phyloP scores from a whole-genome alignment of 1,140 invertebrate species.

The Paraescarpia echinospica region DNA sequence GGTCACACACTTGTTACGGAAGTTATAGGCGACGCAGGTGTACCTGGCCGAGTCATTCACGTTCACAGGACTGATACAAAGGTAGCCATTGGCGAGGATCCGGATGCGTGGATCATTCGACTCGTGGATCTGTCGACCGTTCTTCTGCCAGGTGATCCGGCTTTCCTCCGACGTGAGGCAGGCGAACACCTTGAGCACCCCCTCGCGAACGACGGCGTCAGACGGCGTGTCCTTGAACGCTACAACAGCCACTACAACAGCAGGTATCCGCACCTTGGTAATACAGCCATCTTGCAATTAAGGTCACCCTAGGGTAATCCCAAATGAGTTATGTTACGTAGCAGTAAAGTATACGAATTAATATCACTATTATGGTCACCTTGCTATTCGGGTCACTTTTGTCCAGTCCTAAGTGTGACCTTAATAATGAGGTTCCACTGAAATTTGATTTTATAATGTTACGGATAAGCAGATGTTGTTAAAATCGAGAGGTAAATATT shows the following conservation, averaged over 20 bases:
- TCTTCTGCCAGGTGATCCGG: background rate
- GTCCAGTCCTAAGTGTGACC: too few relatives aligned
- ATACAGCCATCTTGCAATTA: too few relatives aligned
- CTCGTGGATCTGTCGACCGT: slow-evolving; percentile 8
- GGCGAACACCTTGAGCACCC: background rate
- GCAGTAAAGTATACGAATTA: too few relatives aligned
- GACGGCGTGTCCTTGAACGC: background rate
- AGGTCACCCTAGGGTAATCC: too few relatives aligned
- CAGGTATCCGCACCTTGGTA: too few relatives aligned
- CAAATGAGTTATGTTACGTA: too few relatives aligned
- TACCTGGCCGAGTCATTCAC: background rate
- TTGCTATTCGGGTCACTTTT: too few relatives aligned
- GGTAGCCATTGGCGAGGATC: slow-evolving; percentile 8
- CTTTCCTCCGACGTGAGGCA: background rate
- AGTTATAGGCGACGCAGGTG: slow-evolving; percentile 13
- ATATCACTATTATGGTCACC: too few relatives aligned
- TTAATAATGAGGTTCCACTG: too few relatives aligned
- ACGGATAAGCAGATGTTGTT: too few relatives aligned
- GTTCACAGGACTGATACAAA: background rate
- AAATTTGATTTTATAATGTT: too few relatives aligned
- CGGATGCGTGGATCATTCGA: background rate
- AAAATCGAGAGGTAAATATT: too few relatives aligned
- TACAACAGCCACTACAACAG: background rate
- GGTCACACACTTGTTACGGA: background rate
- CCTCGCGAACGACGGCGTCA: background rate